Conservation (phyloP, 1,140 invertebrate genomes). For the Drosophila insularis region DNA sequence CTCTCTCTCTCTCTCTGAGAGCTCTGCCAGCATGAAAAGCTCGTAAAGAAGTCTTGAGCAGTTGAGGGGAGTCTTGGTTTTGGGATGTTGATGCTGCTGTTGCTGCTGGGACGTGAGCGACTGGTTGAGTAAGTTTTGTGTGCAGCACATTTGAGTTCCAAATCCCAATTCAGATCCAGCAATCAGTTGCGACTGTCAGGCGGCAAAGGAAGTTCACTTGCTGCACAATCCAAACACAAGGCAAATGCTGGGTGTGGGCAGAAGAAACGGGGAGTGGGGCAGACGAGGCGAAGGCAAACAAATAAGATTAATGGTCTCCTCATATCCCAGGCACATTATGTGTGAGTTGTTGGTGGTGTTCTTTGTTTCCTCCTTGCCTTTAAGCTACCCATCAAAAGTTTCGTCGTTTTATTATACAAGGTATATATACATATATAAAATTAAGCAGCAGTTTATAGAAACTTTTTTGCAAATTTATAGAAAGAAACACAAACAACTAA, state of each 20-base stretch:
- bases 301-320: slow-evolving; percentile 80
- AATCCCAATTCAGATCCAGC: slow-evolving; percentile 79
- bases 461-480: neutral
- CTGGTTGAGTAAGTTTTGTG: slow-evolving; percentile 39
- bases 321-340: slow-evolving; percentile 67
- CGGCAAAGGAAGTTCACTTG: slow-evolving; percentile 82
- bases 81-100: no score
- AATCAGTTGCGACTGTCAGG: slow-evolving; percentile 82
- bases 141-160: slow-evolving; percentile 70
- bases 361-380: slow-evolving; percentile 40
- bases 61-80: slow-evolving; percentile 15
- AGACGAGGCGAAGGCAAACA: slow-evolving; percentile 21
- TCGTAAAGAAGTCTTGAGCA: neutral
- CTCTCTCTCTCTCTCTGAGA: slow-evolving; percentile 17
- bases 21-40: slow-evolving; percentile 40
- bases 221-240: slow-evolving; percentile 67
- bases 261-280: neutral
- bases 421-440: neutral
- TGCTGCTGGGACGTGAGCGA: neutral
- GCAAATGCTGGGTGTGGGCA: neutral
- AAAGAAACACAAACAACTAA: neutral
- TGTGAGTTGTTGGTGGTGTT: slow-evolving; percentile 51
- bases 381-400: slow-evolving; percentile 72
- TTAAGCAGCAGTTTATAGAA: slow-evolving; percentile 7
- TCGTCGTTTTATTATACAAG: slow-evolving; percentile 16